Evolutionary conservation across 2,888 invertebrate species (phyloP).

Genomic region (Mesoligia furuncula): DNA sequence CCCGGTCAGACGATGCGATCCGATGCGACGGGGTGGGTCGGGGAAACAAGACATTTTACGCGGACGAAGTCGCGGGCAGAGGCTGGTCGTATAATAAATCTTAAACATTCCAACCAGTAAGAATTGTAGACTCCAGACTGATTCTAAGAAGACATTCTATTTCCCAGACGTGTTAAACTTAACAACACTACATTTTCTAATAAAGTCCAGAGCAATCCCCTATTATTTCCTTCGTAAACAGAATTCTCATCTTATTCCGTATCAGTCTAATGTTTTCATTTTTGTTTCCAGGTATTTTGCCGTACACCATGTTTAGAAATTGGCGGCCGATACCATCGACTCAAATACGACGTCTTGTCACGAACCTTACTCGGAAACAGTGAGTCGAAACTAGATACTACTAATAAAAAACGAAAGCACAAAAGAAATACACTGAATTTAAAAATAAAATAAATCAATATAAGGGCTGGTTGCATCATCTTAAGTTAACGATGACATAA

Average conservation of each 20-base stretch:
- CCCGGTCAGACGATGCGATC: not conserved
- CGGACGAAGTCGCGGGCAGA: not conserved
- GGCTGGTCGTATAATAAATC: constrained; percentile 9
- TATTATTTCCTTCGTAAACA: constrained; percentile 49
- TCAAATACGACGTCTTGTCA: constrained; percentile 71
- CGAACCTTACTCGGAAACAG: constrained; percentile 77
- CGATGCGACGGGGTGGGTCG: not conserved
- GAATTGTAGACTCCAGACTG: constrained; percentile 30
- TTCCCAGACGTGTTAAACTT: constrained; percentile 45
- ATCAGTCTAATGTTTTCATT: constrained; percentile 63
- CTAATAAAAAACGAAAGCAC: constrained; percentile 63
- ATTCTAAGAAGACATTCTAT: constrained; percentile 50
- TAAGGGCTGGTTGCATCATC: constrained; percentile 6
- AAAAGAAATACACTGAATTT: constrained; percentile 23
- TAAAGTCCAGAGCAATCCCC: constrained; percentile 32
- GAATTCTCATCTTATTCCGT: constrained; percentile 35
- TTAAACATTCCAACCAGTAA: constrained; percentile 46
- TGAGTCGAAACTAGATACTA: constrained; percentile 72
- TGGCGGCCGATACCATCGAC: constrained; percentile 68
- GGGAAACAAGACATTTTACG: not conserved
- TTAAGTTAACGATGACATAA: constrained; percentile 26
- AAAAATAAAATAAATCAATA: constrained; percentile 21
- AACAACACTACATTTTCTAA: constrained; percentile 39
- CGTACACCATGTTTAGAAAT: constrained; percentile 72
- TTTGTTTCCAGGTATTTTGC: constrained; percentile 82